Conservation (phyloP, 2,888 invertebrate species). For the Acrobasis repandana region DNA sequence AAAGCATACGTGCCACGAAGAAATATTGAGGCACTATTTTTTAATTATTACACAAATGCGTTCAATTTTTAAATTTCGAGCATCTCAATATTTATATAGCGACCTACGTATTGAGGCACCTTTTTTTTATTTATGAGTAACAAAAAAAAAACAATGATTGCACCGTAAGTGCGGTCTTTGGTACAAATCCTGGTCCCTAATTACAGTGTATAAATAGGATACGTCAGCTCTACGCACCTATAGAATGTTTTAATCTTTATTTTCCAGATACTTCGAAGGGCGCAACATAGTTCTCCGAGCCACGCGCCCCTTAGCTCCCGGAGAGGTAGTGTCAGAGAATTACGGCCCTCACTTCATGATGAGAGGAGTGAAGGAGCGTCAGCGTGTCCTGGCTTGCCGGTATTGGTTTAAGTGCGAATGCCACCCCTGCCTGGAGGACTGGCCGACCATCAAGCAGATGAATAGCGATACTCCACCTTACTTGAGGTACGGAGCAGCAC, state of each 20-base stretch:
- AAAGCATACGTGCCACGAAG: no score
- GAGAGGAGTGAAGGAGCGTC: slow-evolving; percentile 81
- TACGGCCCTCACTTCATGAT: slow-evolving; percentile 90
- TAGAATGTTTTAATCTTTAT: not conserved
- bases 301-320: slow-evolving; percentile 84
- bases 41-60: no score
- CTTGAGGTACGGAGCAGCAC: slow-evolving; percentile 62
- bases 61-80: no score
- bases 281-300: slow-evolving; percentile 87
- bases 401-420: slow-evolving; percentile 92
- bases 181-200: no score
- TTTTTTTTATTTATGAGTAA: no score
- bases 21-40: no score
- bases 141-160: no score
- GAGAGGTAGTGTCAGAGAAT: slow-evolving; percentile 90
- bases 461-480: slow-evolving; percentile 69
- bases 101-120: no score
- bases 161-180: no score
- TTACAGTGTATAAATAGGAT: no score
- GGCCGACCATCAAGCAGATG: slow-evolving; percentile 87
- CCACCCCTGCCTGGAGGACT: slow-evolving; percentile 87
- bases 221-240: no score
- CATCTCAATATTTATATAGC: no score
- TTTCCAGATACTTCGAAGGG: slow-evolving; percentile 87
- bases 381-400: slow-evolving; percentile 85